A percentile compares a stretch with the other conserved stretches of the same genome.
These are phyloP conservation scores for Tetragonula clypearis DNA, from an alignment of 1,140 invertebrate genomes.

Conservation along the genomic window DNA sequence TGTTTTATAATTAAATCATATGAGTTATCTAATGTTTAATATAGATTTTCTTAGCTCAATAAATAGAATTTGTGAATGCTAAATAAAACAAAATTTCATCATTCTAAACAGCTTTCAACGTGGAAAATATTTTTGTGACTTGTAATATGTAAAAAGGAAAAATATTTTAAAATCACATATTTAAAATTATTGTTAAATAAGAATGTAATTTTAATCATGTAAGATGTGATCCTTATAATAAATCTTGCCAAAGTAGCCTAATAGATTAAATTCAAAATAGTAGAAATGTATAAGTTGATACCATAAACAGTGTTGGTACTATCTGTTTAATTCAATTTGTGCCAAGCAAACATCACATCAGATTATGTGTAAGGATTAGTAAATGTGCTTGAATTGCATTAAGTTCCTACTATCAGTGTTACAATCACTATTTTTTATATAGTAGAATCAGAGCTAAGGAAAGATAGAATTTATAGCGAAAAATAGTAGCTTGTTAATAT, in stretches of 20 bases:
- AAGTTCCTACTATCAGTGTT: slow-evolving; percentile 47
- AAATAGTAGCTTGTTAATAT: slow-evolving; percentile 17
- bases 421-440: slow-evolving; percentile 23
- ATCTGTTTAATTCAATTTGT: slow-evolving; percentile 34
- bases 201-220: neutral
- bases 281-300: slow-evolving; percentile 12
- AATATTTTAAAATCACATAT: neutral
- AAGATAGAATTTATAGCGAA: slow-evolving; percentile 11
- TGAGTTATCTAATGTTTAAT: neutral
- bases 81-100: slow-evolving; percentile 12
- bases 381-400: slow-evolving; percentile 45
- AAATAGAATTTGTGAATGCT: slow-evolving; percentile 4
- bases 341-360: slow-evolving; percentile 23
- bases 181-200: neutral
- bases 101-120: neutral
- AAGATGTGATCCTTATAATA: slow-evolving; percentile 20
- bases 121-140: slow-evolving; percentile 34
- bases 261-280: slow-evolving; percentile 3
- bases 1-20: neutral
- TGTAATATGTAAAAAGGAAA: slow-evolving; percentile 15
- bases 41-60: neutral
- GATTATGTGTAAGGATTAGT: slow-evolving; percentile 5
- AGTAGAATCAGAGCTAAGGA: slow-evolving; percentile 35
- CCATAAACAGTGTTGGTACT: neutral
- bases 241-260: slow-evolving; percentile 51